Percentiles rank a stretch among this genome's conserved stretches.
These are phyloP conservation scores for Saimiri boliviensis DNA, from an alignment of 2,113 vertebrate species.

Conservation along the genomic window DNA sequence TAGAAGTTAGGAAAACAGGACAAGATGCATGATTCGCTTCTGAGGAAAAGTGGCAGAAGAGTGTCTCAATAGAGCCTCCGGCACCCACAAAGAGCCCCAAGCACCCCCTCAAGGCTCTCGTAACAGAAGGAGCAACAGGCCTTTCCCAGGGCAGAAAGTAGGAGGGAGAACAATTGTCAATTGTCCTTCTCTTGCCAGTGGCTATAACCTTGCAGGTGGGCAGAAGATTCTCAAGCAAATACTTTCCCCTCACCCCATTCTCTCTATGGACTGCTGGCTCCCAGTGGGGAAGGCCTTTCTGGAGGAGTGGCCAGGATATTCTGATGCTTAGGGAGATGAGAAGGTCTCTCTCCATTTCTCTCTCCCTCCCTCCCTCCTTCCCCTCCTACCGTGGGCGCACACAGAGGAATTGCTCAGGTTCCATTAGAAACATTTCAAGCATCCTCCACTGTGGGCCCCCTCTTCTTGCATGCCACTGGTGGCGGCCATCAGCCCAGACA, in stretches of 20 bases:
- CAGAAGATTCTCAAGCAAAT: not conserved
- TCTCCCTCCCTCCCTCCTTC: not conserved
- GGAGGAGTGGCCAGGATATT: not conserved
- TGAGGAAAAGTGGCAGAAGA: not conserved
- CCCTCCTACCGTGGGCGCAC: not conserved
- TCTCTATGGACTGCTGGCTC: not conserved
- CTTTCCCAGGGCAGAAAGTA: not conserved
- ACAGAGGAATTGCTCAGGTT: not conserved
- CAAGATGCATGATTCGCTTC: not conserved
- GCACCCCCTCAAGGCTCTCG: not conserved
- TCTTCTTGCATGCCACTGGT: constrained; percentile 31
- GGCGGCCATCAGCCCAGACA: constrained; percentile 38
- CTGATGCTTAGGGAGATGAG: not conserved
- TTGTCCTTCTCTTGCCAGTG: constrained; percentile 2
- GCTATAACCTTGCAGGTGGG: constrained; percentile 43
- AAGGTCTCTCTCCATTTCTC: not conserved
- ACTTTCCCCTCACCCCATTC: not conserved
- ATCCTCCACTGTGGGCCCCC: not conserved
- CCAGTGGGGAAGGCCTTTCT: not conserved
- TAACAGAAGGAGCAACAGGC: not conserved
- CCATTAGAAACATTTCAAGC: not conserved
- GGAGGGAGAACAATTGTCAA: not conserved
- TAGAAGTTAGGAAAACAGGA: not conserved
- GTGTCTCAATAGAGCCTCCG: not conserved
- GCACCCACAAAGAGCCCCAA: not conserved